These are phyloP conservation scores for Epinotia ramella DNA, from an alignment of 2,888 invertebrate species.

Conservation along the genomic window DNA sequence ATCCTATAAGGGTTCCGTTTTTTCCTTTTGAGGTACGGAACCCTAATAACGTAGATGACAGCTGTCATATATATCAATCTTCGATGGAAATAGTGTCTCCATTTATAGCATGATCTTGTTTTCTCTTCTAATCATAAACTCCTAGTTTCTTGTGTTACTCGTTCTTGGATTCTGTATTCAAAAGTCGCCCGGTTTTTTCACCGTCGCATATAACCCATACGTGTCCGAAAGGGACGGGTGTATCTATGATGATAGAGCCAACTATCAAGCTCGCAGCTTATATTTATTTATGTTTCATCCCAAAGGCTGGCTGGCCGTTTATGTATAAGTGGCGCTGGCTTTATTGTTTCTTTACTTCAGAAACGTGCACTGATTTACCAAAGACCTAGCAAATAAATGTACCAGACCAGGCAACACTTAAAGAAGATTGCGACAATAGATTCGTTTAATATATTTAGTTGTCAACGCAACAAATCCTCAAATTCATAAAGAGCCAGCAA, in stretches of 20 bases:
- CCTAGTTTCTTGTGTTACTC: not conserved
- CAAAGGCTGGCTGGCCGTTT: not conserved
- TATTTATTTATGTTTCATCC: constrained; percentile 1
- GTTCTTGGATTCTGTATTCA: constrained; percentile 1
- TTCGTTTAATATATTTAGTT: too few species aligned
- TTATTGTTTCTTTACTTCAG: constrained; percentile 1
- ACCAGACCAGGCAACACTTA: not conserved
- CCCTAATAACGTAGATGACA: too few species aligned
- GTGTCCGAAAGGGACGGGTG: not conserved
- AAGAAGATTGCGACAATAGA: not conserved
- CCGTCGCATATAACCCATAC: not conserved
- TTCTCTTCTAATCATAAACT: too few species aligned
- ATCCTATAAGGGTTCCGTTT: too few species aligned
- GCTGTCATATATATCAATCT: not conserved
- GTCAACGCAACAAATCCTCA: too few species aligned
- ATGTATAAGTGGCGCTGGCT: not conserved
- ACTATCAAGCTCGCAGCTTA: not conserved
- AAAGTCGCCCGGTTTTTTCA: not conserved
- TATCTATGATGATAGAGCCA: not conserved
- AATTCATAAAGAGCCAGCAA: too few species aligned
- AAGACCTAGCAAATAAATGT: not conserved
- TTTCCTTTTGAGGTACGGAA: too few species aligned
- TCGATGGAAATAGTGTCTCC: not conserved
- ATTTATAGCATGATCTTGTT: not conserved
- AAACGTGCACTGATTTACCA: not conserved